phyloP scores from a whole-genome alignment of 2,113 vertebrate genomes.

The Neofelis nebulosa region DNA sequence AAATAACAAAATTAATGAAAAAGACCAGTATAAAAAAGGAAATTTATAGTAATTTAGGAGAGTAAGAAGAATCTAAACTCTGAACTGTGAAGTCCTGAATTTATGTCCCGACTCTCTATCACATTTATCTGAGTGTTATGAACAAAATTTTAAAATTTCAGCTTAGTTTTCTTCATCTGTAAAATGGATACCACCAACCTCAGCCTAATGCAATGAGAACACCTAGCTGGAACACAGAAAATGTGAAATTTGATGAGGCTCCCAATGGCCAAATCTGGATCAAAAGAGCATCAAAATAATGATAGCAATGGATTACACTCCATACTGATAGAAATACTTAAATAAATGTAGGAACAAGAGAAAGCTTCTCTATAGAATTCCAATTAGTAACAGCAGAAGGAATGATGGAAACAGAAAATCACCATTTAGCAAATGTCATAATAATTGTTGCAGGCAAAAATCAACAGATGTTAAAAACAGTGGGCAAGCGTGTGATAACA shows the following conservation, averaged over 20 bases:
- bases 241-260: not conserved
- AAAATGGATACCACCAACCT: not conserved
- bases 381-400: not conserved
- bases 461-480: not conserved
- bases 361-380: not conserved
- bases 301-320: not conserved
- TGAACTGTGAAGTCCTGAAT: not conserved
- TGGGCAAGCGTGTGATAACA: not conserved
- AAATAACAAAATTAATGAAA: not conserved
- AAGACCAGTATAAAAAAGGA: not conserved
- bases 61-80: not conserved
- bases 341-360: not conserved
- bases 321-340: not conserved
- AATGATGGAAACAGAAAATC: not conserved
- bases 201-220: not conserved
- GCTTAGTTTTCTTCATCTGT: slow-evolving; percentile 4
- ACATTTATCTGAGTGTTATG: not conserved
- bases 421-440: not conserved
- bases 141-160: slow-evolving; percentile 34
- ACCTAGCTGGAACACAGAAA: not conserved
- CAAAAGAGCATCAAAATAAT: not conserved
- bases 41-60: not conserved
- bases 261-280: not conserved
- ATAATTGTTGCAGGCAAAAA: not conserved
- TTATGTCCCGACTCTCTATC: not conserved